phyloP scores from a whole-genome alignment of 2,888 invertebrate species.

The Glaucopsyche alexis region DNA sequence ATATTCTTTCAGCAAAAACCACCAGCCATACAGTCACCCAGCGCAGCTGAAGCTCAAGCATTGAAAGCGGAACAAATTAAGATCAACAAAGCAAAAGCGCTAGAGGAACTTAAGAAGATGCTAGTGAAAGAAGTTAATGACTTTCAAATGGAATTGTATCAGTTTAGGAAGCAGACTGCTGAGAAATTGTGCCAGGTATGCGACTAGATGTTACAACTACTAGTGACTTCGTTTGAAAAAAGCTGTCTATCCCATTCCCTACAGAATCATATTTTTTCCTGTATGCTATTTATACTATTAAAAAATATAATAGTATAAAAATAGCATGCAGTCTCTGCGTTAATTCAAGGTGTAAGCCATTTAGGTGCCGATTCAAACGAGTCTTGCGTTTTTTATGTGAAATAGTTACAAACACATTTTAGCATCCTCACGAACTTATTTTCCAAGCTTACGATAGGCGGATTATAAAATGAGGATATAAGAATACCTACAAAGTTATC shows the following conservation, averaged over 20 bases:
- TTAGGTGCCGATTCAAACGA: too few species aligned
- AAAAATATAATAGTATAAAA: too few species aligned
- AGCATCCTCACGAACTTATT: too few species aligned
- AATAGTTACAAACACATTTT: too few species aligned
- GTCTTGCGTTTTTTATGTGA: too few species aligned
- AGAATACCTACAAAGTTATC: too few species aligned
- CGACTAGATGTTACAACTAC: background rate
- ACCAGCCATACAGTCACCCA: constrained; percentile 28
- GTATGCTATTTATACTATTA: too few species aligned
- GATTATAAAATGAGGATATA: too few species aligned
- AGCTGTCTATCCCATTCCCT: background rate
- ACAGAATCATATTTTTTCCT: too few species aligned
- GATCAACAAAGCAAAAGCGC: constrained; percentile 56
- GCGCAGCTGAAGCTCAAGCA: constrained; percentile 54
- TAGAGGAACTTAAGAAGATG: constrained; percentile 79
- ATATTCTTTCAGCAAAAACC: constrained; percentile 44
- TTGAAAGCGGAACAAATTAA: constrained; percentile 63
- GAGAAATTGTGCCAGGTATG: constrained; percentile 78
- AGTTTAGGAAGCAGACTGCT: constrained; percentile 77
- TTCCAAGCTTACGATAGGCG: too few species aligned
- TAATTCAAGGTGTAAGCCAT: too few species aligned
- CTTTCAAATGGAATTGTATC: constrained; percentile 83
- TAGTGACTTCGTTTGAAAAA: background rate
- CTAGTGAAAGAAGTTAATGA: constrained; percentile 82
- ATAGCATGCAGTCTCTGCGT: too few species aligned